Evolutionary conservation across 2,888 invertebrate genomes (phyloP), one percentile per base, ranked within the genome.

Genomic region (Bursaphelenchus okinawaensis): DNA sequence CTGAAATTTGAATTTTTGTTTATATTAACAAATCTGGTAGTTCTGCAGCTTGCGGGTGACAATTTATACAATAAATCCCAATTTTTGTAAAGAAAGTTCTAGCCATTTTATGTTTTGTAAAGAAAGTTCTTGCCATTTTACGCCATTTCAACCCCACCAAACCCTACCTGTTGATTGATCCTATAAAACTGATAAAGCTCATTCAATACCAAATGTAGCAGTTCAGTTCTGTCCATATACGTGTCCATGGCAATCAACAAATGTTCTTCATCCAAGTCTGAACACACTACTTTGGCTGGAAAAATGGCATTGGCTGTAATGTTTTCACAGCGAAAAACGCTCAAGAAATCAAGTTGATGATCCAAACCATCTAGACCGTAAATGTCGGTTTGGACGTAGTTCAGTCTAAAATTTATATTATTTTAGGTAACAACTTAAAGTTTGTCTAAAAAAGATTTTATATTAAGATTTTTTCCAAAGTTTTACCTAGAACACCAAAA

Each of bases 261-360:
- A 85, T 95, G 94, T 70, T 72, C 59, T 52, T 71, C 72, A 8
- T 64, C 68, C 23, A 62, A 52, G 27, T 71, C 72, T 20, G 70
- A 65, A 27, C 73, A 65, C 1, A 62, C 24, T 27, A 23, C 19
- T n/a, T 63, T 20, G 23, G 62, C 65, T 4, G 55, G 55, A 9
- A 62, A 20, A 9, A 23, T 22, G 12, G 50, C 23, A 19, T 19
- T 20, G n/a, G 55, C n/a, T 12, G 40, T 77, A 0, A 77, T 69
- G 83, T 90, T 91, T 84, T 92, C 88, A 54, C 94, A 92, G 70
- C 91, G 90, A 83, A 93, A 92, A 7, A 96, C 86, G 0, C 95
- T 95, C 16, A 96, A 87, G 84, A 92, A 96, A 79, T 92, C 89
- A 72, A 95, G 86, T 0, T 91, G 91, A 61, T 87, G 87, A 66